These are phyloP conservation scores for Trichomycterus rosablanca DNA, from an alignment of 2,113 vertebrate species.

Conservation along the genomic window DNA sequence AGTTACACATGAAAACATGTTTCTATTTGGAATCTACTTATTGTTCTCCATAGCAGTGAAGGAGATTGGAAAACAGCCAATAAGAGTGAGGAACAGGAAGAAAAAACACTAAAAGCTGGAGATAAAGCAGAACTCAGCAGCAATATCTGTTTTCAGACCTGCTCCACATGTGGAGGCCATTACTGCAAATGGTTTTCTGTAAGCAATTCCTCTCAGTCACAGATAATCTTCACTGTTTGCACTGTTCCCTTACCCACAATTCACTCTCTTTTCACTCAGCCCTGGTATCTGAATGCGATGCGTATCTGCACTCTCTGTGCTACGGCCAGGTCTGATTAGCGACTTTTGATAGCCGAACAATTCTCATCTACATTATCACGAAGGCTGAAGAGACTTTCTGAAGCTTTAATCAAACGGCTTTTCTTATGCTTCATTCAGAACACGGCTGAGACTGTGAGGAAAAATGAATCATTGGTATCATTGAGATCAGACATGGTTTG, in stretches of 20 bases:
- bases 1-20: too few relatives aligned
- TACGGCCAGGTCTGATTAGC: constrained; percentile 21
- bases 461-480: constrained; percentile 1
- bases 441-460: neutral
- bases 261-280: neutral
- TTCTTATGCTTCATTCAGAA: constrained; percentile 1
- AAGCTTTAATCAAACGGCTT: constrained; percentile 16
- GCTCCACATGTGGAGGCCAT: constrained; percentile 60
- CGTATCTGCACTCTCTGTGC: constrained; percentile 23
- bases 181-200: constrained; percentile 56
- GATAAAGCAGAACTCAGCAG: too few relatives aligned
- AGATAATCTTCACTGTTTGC: constrained; percentile 52
- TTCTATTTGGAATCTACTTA: too few relatives aligned
- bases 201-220: constrained; percentile 47
- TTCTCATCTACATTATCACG: constrained; percentile 19
- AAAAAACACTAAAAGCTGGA: too few relatives aligned
- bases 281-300: constrained; percentile 23
- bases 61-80: too few relatives aligned
- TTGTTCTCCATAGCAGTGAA: too few relatives aligned
- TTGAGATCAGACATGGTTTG: neutral
- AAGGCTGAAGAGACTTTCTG: constrained; percentile 5
- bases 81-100: too few relatives aligned
- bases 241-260: neutral
- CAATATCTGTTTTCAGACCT: constrained; percentile 44
- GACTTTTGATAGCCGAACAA: constrained; percentile 17